Evolutionary conservation across 2,113 vertebrate genomes (phyloP).

Genomic region (Osmerus mordax): DNA sequence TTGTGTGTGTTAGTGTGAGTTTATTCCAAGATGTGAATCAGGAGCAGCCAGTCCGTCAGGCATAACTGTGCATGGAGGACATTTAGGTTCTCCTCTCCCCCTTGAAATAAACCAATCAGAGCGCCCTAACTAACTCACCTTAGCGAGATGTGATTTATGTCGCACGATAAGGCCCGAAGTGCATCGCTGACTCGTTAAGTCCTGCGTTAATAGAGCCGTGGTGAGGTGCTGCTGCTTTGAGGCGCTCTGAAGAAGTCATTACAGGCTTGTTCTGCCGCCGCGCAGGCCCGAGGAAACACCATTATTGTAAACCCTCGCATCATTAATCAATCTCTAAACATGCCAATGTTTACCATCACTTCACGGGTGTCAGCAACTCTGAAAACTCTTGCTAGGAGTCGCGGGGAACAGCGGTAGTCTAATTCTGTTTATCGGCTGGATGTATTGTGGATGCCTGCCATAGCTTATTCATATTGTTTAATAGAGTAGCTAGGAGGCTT

Average conservation of each 20-base stretch:
- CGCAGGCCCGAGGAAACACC: conserved; percentile 15
- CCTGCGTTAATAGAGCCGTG: conserved; percentile 43
- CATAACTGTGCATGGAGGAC: no score
- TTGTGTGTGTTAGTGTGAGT: no score
- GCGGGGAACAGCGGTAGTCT: not conserved
- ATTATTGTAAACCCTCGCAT: conserved; percentile 16
- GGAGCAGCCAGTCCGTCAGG: no score
- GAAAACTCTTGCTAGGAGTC: no score
- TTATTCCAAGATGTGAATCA: no score
- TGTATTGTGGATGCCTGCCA: conserved; percentile 1
- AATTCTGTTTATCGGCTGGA: conserved; percentile 20
- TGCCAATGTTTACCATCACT: not conserved
- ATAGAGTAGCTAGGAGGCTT: no score
- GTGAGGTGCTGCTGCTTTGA: conserved; percentile 24
- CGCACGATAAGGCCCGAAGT: conserved; percentile 42
- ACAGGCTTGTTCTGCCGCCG: conserved; percentile 33
- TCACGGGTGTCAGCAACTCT: not conserved
- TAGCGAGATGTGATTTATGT: conserved; percentile 53
- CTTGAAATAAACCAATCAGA: no score
- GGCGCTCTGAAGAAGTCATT: conserved; percentile 48
- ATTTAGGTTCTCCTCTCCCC: no score
- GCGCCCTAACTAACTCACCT: conserved; percentile 28
- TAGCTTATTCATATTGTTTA: not conserved
- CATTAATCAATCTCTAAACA: conserved; percentile 44
- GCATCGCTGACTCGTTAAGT: conserved; percentile 53